phyloP scores from a whole-genome alignment of 2,888 invertebrate genomes.

The Epinotia bilunana region DNA sequence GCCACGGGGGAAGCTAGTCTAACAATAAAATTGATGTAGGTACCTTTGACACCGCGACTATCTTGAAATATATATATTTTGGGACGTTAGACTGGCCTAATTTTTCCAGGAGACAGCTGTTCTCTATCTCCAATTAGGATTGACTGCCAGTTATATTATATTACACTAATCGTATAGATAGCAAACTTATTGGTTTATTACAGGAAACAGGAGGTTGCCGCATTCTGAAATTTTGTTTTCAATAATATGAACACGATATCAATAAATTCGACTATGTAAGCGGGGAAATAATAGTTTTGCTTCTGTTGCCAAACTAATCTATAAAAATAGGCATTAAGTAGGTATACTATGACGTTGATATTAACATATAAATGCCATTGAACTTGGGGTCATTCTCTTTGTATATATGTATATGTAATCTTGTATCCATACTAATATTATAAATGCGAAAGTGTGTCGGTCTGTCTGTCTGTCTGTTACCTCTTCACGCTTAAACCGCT shows the following conservation, averaged over 20 bases:
- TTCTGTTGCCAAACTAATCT: slow-evolving; percentile 10
- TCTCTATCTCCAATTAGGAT: not conserved
- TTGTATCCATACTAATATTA: too few relatives aligned
- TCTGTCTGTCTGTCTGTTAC: too few relatives aligned
- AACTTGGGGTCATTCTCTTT: slow-evolving; percentile 1
- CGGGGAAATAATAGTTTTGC: not conserved
- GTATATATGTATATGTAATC: not conserved
- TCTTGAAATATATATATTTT: not conserved
- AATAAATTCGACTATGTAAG: not conserved
- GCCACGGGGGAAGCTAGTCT: too few relatives aligned
- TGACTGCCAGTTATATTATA: not conserved
- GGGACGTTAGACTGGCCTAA: not conserved
- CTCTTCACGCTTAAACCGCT: too few relatives aligned
- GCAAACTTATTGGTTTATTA: not conserved
- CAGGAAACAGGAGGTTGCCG: not conserved
- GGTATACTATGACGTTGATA: not conserved
- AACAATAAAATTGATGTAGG: too few relatives aligned
- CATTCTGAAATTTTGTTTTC: not conserved
- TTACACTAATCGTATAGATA: not conserved
- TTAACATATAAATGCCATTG: slow-evolving; percentile 3
- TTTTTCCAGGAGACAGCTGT: not conserved
- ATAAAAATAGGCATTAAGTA: slow-evolving; percentile 11
- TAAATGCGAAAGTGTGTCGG: too few relatives aligned
- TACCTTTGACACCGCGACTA: too few relatives aligned
- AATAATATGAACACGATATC: not conserved